Evolutionary conservation across 2,113 vertebrate genomes (phyloP).

Genomic region (Eudorcas thomsonii): DNA sequence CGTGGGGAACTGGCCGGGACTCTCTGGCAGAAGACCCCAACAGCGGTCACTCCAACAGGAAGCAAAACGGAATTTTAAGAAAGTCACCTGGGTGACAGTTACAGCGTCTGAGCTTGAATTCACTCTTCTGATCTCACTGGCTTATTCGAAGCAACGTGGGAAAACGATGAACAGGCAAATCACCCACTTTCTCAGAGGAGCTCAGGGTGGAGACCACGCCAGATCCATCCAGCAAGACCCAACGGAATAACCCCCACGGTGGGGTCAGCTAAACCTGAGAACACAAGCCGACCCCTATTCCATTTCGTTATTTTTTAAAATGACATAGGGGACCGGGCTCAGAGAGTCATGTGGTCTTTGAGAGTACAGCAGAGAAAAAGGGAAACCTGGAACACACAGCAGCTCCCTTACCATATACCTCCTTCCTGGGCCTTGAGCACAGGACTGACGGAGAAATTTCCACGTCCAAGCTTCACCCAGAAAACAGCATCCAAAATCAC

Average conservation of each 20-base stretch:
- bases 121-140: not conserved
- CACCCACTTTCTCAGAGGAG: not conserved
- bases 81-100: not conserved
- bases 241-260: not conserved
- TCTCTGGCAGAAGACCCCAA: not conserved
- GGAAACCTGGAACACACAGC: not conserved
- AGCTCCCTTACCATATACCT: not conserved
- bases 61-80: not conserved
- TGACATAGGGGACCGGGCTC: not conserved
- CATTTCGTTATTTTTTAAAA: not conserved
- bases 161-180: not conserved
- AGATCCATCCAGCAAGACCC: not conserved
- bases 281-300: not conserved
- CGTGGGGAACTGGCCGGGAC: not conserved
- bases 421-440: not conserved
- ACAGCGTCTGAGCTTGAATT: not conserved
- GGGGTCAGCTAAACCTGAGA: not conserved
- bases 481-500: not conserved
- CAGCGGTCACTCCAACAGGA: not conserved
- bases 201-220: not conserved
- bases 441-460: not conserved
- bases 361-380: not conserved
- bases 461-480: not conserved
- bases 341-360: not conserved
- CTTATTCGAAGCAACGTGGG: not conserved